Evolutionary conservation across 2,113 vertebrate genomes (phyloP), one percentile per base, ranked within the genome.

Genomic region (Ptyas mucosa): DNA sequence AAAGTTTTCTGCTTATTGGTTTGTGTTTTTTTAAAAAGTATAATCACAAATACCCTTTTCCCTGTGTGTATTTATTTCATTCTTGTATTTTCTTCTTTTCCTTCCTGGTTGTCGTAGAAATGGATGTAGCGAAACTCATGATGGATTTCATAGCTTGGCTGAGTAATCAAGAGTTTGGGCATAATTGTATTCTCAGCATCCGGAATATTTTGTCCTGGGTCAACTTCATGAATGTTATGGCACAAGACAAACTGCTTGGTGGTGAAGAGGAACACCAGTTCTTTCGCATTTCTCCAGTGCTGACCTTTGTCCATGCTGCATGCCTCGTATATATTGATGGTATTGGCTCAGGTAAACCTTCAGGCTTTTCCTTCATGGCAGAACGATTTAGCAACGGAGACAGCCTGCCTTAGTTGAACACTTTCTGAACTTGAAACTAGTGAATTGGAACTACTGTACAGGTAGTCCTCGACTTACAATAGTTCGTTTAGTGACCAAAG

Each of bases 81-180:
- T 92, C 89, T 1, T 18, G 0, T 1, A 43, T 51, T 18, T 52
- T 46, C 9, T 46, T 39, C 1, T 87, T 58, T 87, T 1, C 90
- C 88, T 52, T 69, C 1, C 8, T 55, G 94, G 8, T 49, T 89
- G 7, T 15, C 52, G 9, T 34, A 99, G 99, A 98, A 0, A 95
- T 97, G 57, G 98, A 99, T 51, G 95, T 99, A 90, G 98, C 98
- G 46, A 98, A 98, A 90, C 95, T 99, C 81, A 99, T 99, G 98
- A 96, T 99, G 97, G 99, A 99, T 97, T 99, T 99, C 94, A 98
- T 98, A 64, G 98, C 98, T 88, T 99, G 99, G 99, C 97, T 99
- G 91, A 98, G 96, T 51, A 97, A 94, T 87, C 99, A 99, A 95
- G 98, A 99, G 88, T 99, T 99, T 93, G 99, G 99, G 34, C 98